Evolutionary conservation across 2,888 invertebrate genomes (phyloP).

Genomic region (Xestia c-nigrum): DNA sequence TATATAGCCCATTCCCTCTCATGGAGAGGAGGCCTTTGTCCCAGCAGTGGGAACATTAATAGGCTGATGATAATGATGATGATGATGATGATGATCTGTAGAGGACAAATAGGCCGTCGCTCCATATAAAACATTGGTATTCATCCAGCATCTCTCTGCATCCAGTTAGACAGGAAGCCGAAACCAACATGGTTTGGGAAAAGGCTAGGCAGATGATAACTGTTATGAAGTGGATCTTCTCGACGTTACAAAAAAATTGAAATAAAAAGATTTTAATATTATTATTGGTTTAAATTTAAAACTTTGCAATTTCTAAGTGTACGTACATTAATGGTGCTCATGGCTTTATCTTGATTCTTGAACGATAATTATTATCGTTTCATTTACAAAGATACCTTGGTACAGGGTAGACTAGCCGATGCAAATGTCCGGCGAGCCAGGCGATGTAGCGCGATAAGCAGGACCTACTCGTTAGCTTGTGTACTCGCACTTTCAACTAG

Average conservation of each 20-base stretch:
- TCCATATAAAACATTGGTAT: too few species aligned
- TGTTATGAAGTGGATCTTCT: neutral
- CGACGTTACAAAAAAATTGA: too few species aligned
- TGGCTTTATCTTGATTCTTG: neutral
- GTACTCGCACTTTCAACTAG: conserved; percentile 58
- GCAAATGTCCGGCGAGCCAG: conserved; percentile 43
- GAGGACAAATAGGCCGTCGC: too few species aligned
- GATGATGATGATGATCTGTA: too few species aligned
- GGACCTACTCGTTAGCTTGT: conserved; percentile 34
- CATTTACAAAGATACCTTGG: conserved; percentile 30
- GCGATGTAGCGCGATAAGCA: conserved; percentile 36
- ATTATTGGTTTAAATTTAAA: too few species aligned
- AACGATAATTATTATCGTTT: conserved; percentile 6
- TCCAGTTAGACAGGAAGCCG: neutral
- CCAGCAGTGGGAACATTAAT: too few species aligned
- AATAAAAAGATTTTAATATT: too few species aligned
- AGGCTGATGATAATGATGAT: too few species aligned
- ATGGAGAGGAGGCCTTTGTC: too few species aligned
- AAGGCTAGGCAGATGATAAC: neutral
- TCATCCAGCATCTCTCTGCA: too few species aligned
- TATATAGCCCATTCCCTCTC: too few species aligned
- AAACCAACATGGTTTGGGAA: neutral
- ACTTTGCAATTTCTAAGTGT: neutral
- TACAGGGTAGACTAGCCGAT: conserved; percentile 45
- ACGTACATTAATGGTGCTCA: neutral